phyloP scores from a whole-genome alignment of 2,888 invertebrate species.

The Xylota sylvarum region DNA sequence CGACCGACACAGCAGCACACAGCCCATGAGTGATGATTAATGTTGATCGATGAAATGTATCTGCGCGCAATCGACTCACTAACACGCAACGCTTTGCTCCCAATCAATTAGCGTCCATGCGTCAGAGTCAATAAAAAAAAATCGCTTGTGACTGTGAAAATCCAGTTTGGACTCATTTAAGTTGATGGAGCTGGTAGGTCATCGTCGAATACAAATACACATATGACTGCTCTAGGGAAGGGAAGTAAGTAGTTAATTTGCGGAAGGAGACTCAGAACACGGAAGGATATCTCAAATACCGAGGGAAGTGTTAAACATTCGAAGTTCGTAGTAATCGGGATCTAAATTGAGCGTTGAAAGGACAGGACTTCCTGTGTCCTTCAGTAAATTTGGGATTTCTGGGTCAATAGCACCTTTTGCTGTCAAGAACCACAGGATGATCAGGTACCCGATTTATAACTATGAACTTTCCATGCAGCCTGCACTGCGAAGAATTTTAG shows the following conservation, averaged over 20 bases:
- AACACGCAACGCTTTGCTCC: conserved; percentile 19
- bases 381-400: too few relatives aligned
- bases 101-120: conserved; percentile 65
- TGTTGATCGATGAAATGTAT: conserved; percentile 51
- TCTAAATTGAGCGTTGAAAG: too few relatives aligned
- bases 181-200: conserved; percentile 14
- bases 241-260: too few relatives aligned
- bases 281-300: background rate
- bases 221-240: background rate
- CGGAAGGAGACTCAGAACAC: too few relatives aligned
- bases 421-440: too few relatives aligned
- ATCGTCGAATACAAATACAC: background rate
- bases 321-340: too few relatives aligned
- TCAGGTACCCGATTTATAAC: too few relatives aligned
- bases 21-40: conserved; percentile 28
- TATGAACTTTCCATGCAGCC: too few relatives aligned
- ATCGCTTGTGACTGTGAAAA: conserved; percentile 43
- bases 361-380: too few relatives aligned
- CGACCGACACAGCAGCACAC: background rate
- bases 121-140: conserved; percentile 54
- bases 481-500: too few relatives aligned
- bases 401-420: too few relatives aligned
- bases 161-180: conserved; percentile 54
- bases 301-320: too few relatives aligned
- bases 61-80: conserved; percentile 6